Evolutionary conservation across 2,113 vertebrate species (phyloP).

Genomic region (Zosterops borbonicus): DNA sequence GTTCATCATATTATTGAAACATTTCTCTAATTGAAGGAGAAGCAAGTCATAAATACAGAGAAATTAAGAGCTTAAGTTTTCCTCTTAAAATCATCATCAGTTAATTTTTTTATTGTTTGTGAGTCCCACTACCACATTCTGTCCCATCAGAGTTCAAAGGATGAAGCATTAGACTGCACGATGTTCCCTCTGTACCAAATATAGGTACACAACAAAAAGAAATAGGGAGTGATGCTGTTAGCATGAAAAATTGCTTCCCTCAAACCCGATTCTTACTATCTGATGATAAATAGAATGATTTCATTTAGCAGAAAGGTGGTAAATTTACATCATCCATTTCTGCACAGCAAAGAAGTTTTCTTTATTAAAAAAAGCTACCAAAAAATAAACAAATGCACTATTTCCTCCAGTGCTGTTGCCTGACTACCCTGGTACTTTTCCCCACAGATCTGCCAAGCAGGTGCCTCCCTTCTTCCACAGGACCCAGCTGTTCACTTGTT

Average conservation of each 20-base stretch:
- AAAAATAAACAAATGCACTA: neutral
- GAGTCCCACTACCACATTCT: neutral
- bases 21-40: neutral
- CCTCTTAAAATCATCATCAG: neutral
- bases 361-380: neutral
- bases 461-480: neutral
- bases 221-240: neutral
- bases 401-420: neutral
- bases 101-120: neutral
- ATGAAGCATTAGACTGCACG: neutral
- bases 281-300: neutral
- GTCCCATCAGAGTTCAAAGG: neutral
- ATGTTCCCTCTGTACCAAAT: neutral
- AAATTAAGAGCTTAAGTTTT: neutral
- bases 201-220: neutral
- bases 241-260: neutral
- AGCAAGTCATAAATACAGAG: neutral
- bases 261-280: neutral
- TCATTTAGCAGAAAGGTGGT: neutral
- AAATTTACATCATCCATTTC: neutral
- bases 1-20: neutral
- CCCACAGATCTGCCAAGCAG: neutral
- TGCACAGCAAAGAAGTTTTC: neutral
- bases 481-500: neutral
- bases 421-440: neutral